Evolutionary conservation across 2,113 vertebrate species (phyloP).

Genomic region (Oreocharis arfaki): DNA sequence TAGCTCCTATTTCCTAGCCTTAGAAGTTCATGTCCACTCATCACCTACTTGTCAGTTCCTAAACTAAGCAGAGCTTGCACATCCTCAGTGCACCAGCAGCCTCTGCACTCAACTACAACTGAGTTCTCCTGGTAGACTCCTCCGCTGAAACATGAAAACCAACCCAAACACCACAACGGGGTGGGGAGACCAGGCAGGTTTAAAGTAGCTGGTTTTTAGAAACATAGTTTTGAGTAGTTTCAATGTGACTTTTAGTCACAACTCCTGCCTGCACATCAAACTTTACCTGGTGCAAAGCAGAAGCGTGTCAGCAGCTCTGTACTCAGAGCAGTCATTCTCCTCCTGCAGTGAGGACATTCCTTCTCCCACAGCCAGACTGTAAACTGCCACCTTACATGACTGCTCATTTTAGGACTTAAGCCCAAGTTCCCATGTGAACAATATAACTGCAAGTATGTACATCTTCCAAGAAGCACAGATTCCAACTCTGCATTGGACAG

Average conservation of each 20-base stretch:
- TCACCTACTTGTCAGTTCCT: background rate
- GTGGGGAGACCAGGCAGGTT: background rate
- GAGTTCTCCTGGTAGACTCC: background rate
- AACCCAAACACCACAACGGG: background rate
- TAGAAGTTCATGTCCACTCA: background rate
- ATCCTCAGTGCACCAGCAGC: background rate
- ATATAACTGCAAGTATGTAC: accelerated
- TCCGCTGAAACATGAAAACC: background rate
- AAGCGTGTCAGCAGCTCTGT: background rate
- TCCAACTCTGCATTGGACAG: accelerated
- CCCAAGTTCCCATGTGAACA: accelerated
- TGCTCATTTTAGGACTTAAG: background rate
- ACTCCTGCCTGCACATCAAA: background rate
- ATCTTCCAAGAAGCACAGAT: background rate
- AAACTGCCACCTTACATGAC: background rate
- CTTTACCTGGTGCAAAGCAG: background rate
- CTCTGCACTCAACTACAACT: background rate
- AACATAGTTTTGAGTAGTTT: background rate
- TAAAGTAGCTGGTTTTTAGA: background rate
- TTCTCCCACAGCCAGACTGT: background rate
- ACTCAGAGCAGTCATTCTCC: background rate
- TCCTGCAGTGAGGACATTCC: background rate
- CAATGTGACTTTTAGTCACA: background rate
- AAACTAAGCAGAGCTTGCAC: background rate
- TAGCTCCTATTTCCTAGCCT: background rate